Conservation (phyloP, 2,113 vertebrate species). For the Sinosuthora webbiana region DNA sequence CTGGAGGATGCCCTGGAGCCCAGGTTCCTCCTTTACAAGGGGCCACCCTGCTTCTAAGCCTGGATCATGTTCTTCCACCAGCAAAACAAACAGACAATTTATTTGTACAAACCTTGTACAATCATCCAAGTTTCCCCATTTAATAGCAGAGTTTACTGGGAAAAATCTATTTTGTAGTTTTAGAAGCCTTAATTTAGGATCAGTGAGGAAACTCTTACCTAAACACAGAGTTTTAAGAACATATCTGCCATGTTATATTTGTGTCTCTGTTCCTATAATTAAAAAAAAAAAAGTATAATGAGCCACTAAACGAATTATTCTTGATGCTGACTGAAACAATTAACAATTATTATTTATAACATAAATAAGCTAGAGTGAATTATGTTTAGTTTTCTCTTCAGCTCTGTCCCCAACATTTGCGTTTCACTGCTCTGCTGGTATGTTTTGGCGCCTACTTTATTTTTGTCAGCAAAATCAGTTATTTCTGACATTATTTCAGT, state of each 20-base stretch:
- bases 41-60: background rate
- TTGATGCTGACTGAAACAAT: background rate
- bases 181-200: background rate
- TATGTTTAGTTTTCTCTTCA: background rate
- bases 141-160: background rate
- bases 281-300: background rate
- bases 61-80: background rate
- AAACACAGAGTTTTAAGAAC: constrained; percentile 1
- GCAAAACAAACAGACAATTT: background rate
- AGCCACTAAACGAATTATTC: background rate
- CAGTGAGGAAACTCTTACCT: background rate
- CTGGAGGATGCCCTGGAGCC: background rate
- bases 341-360: background rate
- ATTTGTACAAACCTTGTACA: background rate
- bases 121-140: background rate
- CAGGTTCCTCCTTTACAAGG: background rate
- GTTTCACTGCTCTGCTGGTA: background rate
- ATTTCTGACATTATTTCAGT: constrained; percentile 19
- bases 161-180: background rate
- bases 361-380: background rate
- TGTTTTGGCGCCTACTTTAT: background rate
- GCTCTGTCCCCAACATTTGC: background rate
- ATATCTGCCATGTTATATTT: background rate
- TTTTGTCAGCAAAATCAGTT: constrained; percentile 7
- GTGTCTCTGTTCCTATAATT: background rate